Conservation (phyloP, 1,140 invertebrate species). For the Melitaea cinxia region DNA sequence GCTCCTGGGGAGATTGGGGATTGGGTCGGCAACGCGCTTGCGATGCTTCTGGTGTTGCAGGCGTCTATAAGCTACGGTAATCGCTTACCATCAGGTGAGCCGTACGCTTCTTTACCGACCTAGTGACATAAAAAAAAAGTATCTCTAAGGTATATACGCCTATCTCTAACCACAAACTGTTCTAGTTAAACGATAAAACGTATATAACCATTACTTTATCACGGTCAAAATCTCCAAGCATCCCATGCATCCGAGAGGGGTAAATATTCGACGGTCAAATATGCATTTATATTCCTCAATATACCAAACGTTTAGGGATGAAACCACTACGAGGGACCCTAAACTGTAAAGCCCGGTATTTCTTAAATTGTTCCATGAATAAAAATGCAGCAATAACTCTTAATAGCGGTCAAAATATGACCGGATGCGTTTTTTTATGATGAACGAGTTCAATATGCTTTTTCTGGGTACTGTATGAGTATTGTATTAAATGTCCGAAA, state of each 20-base stretch:
- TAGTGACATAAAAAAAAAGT: no score
- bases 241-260: conserved; percentile 21
- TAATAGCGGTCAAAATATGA: conserved; percentile 67
- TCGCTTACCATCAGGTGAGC: no score
- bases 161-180: not conserved
- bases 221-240: not conserved
- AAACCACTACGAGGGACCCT: conserved; percentile 21
- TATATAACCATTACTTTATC: not conserved
- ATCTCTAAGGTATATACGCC: no score
- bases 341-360: conserved; percentile 51
- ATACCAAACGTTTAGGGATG: conserved; percentile 23
- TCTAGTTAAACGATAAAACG: not conserved
- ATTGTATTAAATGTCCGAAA: no score
- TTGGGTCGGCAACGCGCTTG: no score
- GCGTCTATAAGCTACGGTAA: no score
- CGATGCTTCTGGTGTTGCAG: no score
- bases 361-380: conserved; percentile 72
- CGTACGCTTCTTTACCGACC: no score
- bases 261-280: conserved; percentile 39
- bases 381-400: conserved; percentile 74
- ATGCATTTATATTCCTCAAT: conserved; percentile 45
- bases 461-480: not conserved
- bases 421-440: conserved; percentile 50
- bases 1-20: no score
- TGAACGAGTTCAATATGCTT: conserved; percentile 28